Evolutionary conservation across 1,140 invertebrate species (phyloP), one percentile per base, ranked within the genome.

Genomic region (Euwallacea similis): DNA sequence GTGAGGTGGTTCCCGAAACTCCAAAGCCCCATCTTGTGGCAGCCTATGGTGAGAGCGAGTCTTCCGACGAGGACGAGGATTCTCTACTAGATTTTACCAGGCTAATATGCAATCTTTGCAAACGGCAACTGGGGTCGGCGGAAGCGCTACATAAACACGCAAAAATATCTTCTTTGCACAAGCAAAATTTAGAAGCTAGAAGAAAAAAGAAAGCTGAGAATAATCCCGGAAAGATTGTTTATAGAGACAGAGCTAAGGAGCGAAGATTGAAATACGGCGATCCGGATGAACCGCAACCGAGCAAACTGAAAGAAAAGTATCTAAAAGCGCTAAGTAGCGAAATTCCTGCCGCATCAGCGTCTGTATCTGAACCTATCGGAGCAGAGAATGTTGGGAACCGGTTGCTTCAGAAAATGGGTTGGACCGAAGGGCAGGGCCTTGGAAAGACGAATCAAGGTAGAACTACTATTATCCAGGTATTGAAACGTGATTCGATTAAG

Each of bases 371-470:
- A 13, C 84, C 85, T 0, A 94, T 98, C 58, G 91, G 93, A 11
- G 90, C 91, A 0, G 92, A 93, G 71, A 96, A 96, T 81, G 91
- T 97, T 75, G 96, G 96, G 2, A 97, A 91, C 83, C 93, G 94
- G 82, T 85, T 99, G 76, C 81, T 99, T 53, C 96, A 98, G 83
- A 98, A 97, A 83, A 99, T 99, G 97, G 98, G 98, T 0, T 99
- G 98, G 97, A 92, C 90, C 7, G 93, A 96, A 81, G 98, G 97
- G 0, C 90, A 95, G 87, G 98, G 98, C 0, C 83, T 99, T 9
- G 98, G 97, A 6, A 94, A 93, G 80, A 86, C 87, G 43, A 94
- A 95, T 80, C 96, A 98, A 84, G 97, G 97, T n/a, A 87, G 95
- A 76, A 94, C 94, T 7, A 92, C 90, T 58, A 96, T 96, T 59